Base-by-base conservation (phyloP, 2,113 vertebrate genomes). In the Oreochromis tanganicae region DNA sequence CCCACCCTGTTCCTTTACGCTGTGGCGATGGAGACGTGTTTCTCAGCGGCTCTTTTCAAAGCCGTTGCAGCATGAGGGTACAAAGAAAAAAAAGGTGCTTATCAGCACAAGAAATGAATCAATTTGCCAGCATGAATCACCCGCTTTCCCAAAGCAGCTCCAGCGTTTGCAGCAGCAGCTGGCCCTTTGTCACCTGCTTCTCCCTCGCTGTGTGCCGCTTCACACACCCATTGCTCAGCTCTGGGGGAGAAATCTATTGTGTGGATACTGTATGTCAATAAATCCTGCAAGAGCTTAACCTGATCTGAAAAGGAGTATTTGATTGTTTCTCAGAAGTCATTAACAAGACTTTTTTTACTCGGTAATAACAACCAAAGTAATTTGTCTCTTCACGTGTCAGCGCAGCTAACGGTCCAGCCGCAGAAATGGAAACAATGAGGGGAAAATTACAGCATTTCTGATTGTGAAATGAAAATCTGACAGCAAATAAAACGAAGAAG, bases 41-140 rank as follows among this genome's bases (percentile, higher is more conserved):
- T 88, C 78, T 84, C 29, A 29, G 48, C 2, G 1, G 21, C 48
- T 88, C 54, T 81, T 91, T 90, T 92, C 61, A 92, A 90, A 91
- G 82, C 82, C 5, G 7, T 17, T 27, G 79, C 46, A 85, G 85
- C 85, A 83, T 81, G 52, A 84, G 78, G 3, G 36, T 68, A 88
- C 71, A 87, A 78, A 81, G 73, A 41, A 85, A 71, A 55, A 61
- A 83, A 91, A 89, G 79, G 81, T 90, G 89, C 63, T 91, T 91
- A 93, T 93, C 88, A 87, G 88, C 46, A 85, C 48, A 87, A 90
- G 90, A 91, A 94, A 92, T 93, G 78, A 94, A 93, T 93, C 92
- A 85, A 92, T 94, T 94, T 93, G 83, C 90, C 91, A 87, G 92
- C 92, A 73, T 89, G 91, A 93, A 90, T 89, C 89, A 88, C 55